These are phyloP conservation scores for Lepidocyrtinus sp. DNA, from an alignment of 2,888 invertebrate species.

Conservation along the genomic window DNA sequence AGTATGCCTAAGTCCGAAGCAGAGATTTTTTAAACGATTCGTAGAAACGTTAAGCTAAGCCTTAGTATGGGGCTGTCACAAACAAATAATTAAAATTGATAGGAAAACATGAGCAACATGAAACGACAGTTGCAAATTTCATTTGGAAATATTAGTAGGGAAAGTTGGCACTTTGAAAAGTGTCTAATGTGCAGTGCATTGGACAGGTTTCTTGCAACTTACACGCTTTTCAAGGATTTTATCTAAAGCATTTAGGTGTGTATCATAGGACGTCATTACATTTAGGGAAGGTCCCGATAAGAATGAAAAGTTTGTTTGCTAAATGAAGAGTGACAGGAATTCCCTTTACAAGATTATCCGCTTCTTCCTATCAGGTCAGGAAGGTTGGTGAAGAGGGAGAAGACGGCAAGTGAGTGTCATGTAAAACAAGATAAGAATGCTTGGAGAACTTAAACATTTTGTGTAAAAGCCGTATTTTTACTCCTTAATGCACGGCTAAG, in stretches of 20 bases:
- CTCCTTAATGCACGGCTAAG: background rate
- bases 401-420: constrained; percentile 16
- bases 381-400: background rate
- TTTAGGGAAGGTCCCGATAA: background rate
- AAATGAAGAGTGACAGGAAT: constrained; percentile 51
- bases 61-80: background rate
- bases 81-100: constrained; percentile 11
- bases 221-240: background rate
- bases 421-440: constrained; percentile 1
- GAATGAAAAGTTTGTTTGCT: constrained; percentile 2
- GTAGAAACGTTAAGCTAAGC: too few relatives aligned
- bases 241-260: background rate
- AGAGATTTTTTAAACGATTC: too few relatives aligned
- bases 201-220: background rate
- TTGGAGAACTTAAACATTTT: too few relatives aligned
- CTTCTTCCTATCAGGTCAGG: background rate
- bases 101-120: background rate
- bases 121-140: constrained; percentile 7
- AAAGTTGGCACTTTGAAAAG: background rate
- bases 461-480: too few relatives aligned
- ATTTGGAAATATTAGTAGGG: background rate
- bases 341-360: constrained; percentile 42
- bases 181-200: background rate
- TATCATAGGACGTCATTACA: constrained; percentile 5
- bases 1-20: background rate